Base-by-base conservation (phyloP, 2,113 vertebrate species). In the Centropristis striata region DNA sequence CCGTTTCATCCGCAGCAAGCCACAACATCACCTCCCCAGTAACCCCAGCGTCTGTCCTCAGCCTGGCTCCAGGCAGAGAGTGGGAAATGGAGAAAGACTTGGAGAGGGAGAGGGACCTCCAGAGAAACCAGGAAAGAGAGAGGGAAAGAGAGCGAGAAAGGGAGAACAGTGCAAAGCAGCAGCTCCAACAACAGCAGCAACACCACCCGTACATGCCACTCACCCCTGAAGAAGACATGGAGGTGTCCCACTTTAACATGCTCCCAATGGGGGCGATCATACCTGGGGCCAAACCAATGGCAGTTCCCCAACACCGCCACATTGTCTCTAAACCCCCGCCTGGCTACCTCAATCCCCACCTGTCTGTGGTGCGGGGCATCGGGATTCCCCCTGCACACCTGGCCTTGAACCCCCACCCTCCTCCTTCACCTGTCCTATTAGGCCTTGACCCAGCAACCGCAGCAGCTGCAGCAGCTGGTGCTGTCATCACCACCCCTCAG, bases 201-300 rank as follows among this genome's bases (percentile, higher is more conserved):
- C 93, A 84, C 72, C 93, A 90, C 46, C 68, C 86, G 2, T 93
- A 94, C 80, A 93, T 94, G 89, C 88, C 94, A 10, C 93, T 94
- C 51, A 94, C 91, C 63, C 93, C 94, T 1, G 94, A 95, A 66
- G 95, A 95, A 69, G 95, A 96, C 90, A 95, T 95, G 88, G 95
- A 96, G 83, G 95, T 96, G 75, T 93, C 93, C 72, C 91, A 86
- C 79, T 93, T 95, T 36, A 96, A 89, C 89, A 94, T 94, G 93
- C 86, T 92, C 71, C 91, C 92, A 50, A 85, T 94, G 78, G 93
- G 92, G 73, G 71, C 92, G 0, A 78, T 92, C 47, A 86, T 87
- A 55, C 75, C 91, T 8, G 92, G 92, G 64, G 75, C 74, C 84
- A 95, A 95, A 90, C 61, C 89, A 25, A 87, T 92, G 57, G 51